Evolutionary conservation across 2,888 invertebrate genomes (phyloP).

Genomic region (Troilus luridus): DNA sequence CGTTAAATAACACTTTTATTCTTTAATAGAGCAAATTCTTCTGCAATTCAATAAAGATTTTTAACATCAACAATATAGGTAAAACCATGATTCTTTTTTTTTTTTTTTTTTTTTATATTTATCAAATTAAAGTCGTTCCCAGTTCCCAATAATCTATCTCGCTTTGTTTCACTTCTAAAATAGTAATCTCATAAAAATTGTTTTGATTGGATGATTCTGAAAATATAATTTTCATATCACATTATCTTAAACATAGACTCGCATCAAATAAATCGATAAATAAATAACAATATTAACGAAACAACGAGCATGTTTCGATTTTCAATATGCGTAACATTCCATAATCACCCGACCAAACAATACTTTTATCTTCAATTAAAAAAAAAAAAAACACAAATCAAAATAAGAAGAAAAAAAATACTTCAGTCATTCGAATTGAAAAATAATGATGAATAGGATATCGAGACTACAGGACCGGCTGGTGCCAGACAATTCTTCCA

Average conservation of each 20-base stretch:
- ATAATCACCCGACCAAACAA: constrained; percentile 40
- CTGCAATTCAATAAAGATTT: constrained; percentile 12
- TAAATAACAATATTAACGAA: constrained; percentile 32
- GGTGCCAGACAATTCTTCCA: constrained; percentile 92
- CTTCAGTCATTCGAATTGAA: constrained; percentile 48
- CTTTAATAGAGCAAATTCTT: not conserved
- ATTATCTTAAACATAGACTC: not conserved
- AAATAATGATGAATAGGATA: constrained; percentile 8
- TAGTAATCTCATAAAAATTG: not conserved
- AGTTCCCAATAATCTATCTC: not conserved
- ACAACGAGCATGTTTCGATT: not conserved
- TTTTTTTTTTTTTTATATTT: not conserved
- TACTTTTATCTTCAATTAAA: not conserved
- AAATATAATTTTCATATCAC: constrained; percentile 1
- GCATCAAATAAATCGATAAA: not conserved
- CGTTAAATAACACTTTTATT: constrained; percentile 31
- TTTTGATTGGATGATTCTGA: constrained; percentile 40
- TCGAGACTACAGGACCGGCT: constrained; percentile 73
- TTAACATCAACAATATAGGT: constrained; percentile 48
- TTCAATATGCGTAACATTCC: not conserved
- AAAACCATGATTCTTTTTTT: not conserved
- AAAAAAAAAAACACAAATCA: not conserved
- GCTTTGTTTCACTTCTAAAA: constrained; percentile 15
- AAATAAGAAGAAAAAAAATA: not conserved
- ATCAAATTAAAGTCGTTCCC: not conserved